Evolutionary conservation across 2,888 invertebrate species (phyloP).

Genomic region (Aspidapion aeneum): DNA sequence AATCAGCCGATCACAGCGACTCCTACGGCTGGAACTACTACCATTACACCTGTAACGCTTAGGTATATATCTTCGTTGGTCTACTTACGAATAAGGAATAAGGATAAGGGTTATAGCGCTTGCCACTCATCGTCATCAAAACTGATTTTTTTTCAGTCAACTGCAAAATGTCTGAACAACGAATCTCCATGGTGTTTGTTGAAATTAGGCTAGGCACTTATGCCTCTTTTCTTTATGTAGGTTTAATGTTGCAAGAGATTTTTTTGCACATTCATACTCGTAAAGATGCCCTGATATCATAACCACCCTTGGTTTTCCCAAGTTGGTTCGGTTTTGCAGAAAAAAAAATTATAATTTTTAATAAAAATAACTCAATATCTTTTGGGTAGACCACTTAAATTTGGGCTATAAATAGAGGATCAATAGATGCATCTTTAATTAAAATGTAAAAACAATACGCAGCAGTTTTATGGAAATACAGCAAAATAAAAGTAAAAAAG

Average conservation of each 20-base stretch:
- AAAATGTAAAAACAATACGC: not conserved
- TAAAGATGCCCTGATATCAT: not conserved
- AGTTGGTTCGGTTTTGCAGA: not conserved
- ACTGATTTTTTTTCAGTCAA: too few relatives aligned
- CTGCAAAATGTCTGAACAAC: too few relatives aligned
- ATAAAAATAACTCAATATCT: not conserved
- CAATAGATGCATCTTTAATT: too few relatives aligned
- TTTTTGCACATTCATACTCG: not conserved
- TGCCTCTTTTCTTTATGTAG: too few relatives aligned
- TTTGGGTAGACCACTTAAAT: not conserved
- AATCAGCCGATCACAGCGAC: slow-evolving; percentile 38
- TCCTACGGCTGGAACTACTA: slow-evolving; percentile 28
- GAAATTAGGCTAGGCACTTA: too few relatives aligned
- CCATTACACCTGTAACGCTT: slow-evolving; percentile 36
- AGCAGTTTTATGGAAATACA: not conserved
- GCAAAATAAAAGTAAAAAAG: not conserved
- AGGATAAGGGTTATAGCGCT: too few relatives aligned
- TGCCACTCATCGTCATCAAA: too few relatives aligned
- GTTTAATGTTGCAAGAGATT: not conserved
- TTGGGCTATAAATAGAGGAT: too few relatives aligned
- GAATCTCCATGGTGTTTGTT: too few relatives aligned
- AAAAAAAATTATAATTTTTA: not conserved
- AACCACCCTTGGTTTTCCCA: not conserved
- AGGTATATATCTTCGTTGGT: too few relatives aligned
- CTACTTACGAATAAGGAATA: too few relatives aligned